A percentile compares a stretch with the other conserved stretches of the same genome.
phyloP scores from a whole-genome alignment of 2,888 invertebrate genomes.

The Cacoxenus indagator region DNA sequence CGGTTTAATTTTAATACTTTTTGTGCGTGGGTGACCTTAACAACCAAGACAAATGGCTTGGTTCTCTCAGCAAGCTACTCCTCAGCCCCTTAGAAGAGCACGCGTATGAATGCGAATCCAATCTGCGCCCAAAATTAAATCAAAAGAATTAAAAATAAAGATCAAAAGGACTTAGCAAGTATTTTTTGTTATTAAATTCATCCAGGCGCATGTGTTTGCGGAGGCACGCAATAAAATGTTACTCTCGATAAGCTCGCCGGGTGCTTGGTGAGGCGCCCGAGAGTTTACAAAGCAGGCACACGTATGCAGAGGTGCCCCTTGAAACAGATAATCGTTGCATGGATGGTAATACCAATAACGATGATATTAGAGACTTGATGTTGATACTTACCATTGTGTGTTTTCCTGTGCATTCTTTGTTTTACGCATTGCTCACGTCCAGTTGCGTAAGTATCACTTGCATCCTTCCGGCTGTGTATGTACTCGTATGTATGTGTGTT shows the following conservation, averaged over 20 bases:
- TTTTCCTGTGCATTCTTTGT: neutral
- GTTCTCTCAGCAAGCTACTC: neutral
- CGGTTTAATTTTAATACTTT: constrained; percentile 43
- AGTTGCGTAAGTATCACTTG: neutral
- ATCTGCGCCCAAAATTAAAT: constrained; percentile 38
- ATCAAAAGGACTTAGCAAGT: constrained; percentile 51
- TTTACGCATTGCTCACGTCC: neutral
- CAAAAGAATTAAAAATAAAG: constrained; percentile 52
- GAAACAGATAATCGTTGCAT: no score
- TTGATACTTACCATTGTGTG: neutral
- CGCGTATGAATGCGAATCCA: constrained; percentile 15
- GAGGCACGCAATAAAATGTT: neutral
- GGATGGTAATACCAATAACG: no score
- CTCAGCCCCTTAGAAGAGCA: constrained; percentile 29
- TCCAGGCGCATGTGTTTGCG: neutral
- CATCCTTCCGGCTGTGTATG: neutral
- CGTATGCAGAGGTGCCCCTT: no score
- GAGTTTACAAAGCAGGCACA: no score
- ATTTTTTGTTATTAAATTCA: neutral
- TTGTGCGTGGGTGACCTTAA: constrained; percentile 23
- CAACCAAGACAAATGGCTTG: neutral
- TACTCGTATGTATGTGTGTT: neutral
- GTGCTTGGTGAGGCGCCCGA: no score
- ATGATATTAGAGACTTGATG: constrained; percentile 9
- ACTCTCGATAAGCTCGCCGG: no score